Conservation (phyloP, 1,140 invertebrate genomes). For the Sitodiplosis mosellana region DNA sequence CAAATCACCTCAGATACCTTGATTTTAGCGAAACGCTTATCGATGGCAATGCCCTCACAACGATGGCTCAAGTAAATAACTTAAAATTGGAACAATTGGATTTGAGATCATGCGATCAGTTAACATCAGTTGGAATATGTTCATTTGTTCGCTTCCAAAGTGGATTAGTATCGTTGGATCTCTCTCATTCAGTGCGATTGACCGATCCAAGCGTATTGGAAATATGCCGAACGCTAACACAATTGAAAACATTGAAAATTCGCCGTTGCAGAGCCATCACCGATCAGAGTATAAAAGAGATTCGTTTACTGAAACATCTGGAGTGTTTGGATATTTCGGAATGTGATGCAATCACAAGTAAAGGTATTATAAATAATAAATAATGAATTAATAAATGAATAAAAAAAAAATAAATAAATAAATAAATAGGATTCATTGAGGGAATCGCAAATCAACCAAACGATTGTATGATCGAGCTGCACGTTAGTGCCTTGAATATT, state of each 20-base stretch:
- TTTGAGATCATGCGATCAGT: slow-evolving; percentile 41
- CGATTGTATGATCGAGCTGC: slow-evolving; percentile 29
- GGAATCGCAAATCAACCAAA: slow-evolving; percentile 32
- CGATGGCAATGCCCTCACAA: slow-evolving; percentile 36
- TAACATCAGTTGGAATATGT: slow-evolving; percentile 39
- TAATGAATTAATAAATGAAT: too few relatives aligned
- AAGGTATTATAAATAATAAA: too few relatives aligned
- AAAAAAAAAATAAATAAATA: too few relatives aligned
- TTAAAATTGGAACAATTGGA: slow-evolving; percentile 35
- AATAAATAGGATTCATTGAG: slow-evolving; percentile 11
- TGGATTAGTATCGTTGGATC: slow-evolving; percentile 35
- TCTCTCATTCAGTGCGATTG: slow-evolving; percentile 39
- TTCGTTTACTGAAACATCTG: slow-evolving; percentile 33
- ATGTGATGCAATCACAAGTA: slow-evolving; percentile 39
- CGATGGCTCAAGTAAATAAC: slow-evolving; percentile 29
- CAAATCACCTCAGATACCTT: slow-evolving; percentile 33
- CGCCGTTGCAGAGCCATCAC: slow-evolving; percentile 39
- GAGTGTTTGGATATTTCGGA: slow-evolving; percentile 42
- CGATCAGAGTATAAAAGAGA: slow-evolving; percentile 32
- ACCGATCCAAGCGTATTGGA: slow-evolving; percentile 37
- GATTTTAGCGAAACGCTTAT: slow-evolving; percentile 46
- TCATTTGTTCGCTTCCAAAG: slow-evolving; percentile 34
- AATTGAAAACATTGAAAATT: slow-evolving; percentile 34
- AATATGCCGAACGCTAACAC: slow-evolving; percentile 34
- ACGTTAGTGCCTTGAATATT: slow-evolving; percentile 38